These are phyloP conservation scores for Emydocephalus ijimae DNA, from an alignment of 2,113 vertebrate genomes.

Conservation along the genomic window DNA sequence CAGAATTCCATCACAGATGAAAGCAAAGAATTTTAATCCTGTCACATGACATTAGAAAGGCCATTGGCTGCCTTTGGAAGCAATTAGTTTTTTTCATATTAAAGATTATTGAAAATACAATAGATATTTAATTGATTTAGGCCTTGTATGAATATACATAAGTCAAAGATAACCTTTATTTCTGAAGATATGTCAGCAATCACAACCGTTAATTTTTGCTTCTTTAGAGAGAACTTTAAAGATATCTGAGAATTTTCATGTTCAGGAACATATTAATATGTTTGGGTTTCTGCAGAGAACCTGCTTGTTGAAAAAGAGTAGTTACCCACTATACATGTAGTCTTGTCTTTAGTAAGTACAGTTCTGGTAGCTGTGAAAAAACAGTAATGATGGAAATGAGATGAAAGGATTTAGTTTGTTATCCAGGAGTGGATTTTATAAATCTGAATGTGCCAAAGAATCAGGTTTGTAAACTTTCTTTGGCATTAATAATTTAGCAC, in stretches of 20 bases:
- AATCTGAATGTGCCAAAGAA: constrained; percentile 14
- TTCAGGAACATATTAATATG: constrained; percentile 6
- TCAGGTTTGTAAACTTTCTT: background rate
- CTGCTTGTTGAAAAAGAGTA: background rate
- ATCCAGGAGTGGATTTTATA: background rate
- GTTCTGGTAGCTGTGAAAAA: background rate
- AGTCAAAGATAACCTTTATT: background rate
- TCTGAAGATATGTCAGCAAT: background rate
- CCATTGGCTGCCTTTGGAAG: background rate
- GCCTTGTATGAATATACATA: background rate
- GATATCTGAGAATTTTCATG: background rate
- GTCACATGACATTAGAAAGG: background rate
- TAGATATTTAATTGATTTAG: background rate
- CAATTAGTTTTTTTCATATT: constrained; percentile 3
- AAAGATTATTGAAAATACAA: constrained; percentile 17
- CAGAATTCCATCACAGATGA: background rate
- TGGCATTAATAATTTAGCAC: background rate
- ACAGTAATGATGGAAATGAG: constrained; percentile 16
- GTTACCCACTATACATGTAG: background rate
- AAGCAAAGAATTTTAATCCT: background rate
- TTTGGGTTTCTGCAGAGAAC: constrained; percentile 5
- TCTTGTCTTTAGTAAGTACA: constrained; percentile 23
- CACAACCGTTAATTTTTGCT: constrained; percentile 13
- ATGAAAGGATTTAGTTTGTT: constrained; percentile 8
- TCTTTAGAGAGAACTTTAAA: constrained; percentile 13